A percentile compares a stretch with the other conserved stretches of the same genome.
Evolutionary conservation across 23 tunicate genomes (phyloP).

Genomic region (Phallusia fumigata): DNA sequence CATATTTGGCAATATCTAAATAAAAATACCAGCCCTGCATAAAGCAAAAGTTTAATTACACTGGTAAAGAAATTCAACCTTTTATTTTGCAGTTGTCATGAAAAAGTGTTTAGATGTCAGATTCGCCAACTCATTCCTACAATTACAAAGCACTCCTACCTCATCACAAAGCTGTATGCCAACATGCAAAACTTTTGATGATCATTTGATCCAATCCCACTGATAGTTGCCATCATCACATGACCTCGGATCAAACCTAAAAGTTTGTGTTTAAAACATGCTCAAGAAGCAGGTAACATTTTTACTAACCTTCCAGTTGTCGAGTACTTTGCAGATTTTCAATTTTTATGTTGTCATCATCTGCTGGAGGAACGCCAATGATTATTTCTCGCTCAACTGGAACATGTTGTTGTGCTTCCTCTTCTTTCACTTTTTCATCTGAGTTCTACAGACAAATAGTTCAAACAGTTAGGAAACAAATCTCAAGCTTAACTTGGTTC

Average conservation of each 20-base stretch:
- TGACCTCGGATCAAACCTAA: slow-evolving; percentile 69
- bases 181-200: slow-evolving; percentile 51
- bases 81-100: too few relatives aligned
- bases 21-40: too few relatives aligned
- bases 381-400: slow-evolving; percentile 59
- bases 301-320: slow-evolving; percentile 58
- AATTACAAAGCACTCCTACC: slow-evolving; percentile 16
- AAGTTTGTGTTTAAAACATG: neutral
- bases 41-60: too few relatives aligned
- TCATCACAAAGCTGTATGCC: slow-evolving; percentile 61
- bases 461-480: too few relatives aligned
- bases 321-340: slow-evolving; percentile 56
- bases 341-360: slow-evolving; percentile 30
- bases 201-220: slow-evolving; percentile 53
- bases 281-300: neutral
- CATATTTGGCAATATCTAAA: too few relatives aligned
- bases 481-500: too few relatives aligned
- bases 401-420: slow-evolving; percentile 32
- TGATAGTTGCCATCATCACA: slow-evolving; percentile 79
- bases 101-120: too few relatives aligned
- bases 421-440: slow-evolving; percentile 17
- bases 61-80: too few relatives aligned
- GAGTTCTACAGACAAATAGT: too few relatives aligned
- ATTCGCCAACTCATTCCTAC: too few relatives aligned
- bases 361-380: slow-evolving; percentile 34